Conservation (phyloP, 2,888 invertebrate species). For the Callosobruchus maculatus region DNA sequence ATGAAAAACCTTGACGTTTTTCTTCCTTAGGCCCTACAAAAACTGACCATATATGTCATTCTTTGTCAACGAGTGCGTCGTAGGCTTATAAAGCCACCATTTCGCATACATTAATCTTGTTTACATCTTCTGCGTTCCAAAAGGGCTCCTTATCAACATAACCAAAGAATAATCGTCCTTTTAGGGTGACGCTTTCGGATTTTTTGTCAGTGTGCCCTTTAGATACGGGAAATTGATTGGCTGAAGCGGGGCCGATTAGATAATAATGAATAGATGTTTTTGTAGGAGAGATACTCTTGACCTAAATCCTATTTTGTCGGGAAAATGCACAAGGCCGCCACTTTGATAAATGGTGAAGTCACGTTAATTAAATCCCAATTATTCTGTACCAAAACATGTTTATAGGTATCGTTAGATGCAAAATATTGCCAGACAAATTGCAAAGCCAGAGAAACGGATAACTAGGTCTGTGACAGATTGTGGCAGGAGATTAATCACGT, state of each 20-base stretch:
- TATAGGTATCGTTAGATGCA: too few relatives aligned
- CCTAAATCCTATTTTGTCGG: background rate
- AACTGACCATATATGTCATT: background rate
- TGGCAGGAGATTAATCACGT: too few relatives aligned
- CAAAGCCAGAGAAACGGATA: too few relatives aligned
- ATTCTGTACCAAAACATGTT: background rate
- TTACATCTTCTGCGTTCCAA: background rate
- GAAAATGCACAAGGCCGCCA: background rate
- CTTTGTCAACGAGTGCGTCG: background rate
- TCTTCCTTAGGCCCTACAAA: background rate
- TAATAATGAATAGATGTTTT: background rate
- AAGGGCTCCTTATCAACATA: background rate
- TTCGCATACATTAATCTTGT: background rate
- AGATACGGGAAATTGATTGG: background rate
- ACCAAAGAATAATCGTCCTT: background rate
- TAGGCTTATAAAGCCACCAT: background rate
- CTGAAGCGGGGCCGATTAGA: background rate
- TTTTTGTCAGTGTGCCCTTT: background rate
- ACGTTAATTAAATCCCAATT: background rate
- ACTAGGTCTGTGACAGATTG: too few relatives aligned
- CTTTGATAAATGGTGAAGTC: background rate
- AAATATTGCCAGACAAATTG: too few relatives aligned
- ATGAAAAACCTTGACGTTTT: background rate
- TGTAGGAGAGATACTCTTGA: background rate
- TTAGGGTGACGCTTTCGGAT: background rate